These are phyloP conservation scores for Euphonia xanthogaster DNA, from an alignment of 2,797 vertebrate genomes.

Conservation along the genomic window DNA sequence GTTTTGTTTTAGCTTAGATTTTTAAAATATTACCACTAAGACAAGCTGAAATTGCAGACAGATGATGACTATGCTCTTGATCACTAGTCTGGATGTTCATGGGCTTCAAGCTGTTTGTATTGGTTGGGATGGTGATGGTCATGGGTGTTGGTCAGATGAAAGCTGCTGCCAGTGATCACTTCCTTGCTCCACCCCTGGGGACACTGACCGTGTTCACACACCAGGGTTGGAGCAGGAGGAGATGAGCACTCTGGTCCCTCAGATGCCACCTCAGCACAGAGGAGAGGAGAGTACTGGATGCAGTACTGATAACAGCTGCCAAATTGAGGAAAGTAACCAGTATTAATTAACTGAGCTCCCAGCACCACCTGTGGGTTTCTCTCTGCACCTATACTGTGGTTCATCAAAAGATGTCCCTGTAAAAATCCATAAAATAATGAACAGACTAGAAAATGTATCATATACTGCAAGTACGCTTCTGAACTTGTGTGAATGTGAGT, in stretches of 20 bases:
- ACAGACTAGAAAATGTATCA: not conserved
- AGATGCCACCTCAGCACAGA: not conserved
- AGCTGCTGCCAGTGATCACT: not conserved
- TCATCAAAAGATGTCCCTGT: not conserved
- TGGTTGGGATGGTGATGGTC: not conserved
- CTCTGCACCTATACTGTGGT: not conserved
- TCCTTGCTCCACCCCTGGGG: not conserved
- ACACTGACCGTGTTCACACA: accelerated
- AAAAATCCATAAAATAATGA: not conserved
- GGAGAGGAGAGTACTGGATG: not conserved
- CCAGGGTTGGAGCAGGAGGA: not conserved
- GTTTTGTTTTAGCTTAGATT: not conserved
- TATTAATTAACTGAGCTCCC: not conserved
- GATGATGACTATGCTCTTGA: not conserved
- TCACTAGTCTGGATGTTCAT: not conserved
- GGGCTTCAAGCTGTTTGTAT: not conserved
- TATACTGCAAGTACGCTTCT: not conserved
- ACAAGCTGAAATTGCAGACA: not conserved
- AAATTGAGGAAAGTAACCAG: not conserved
- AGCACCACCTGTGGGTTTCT: not conserved
- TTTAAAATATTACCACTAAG: not conserved
- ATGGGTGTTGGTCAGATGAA: not conserved
- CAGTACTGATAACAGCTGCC: not conserved
- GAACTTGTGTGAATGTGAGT: not conserved
- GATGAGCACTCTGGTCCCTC: not conserved